Evolutionary conservation across 2,797 vertebrate species (phyloP).

Genomic region (Siniperca scherzeri): DNA sequence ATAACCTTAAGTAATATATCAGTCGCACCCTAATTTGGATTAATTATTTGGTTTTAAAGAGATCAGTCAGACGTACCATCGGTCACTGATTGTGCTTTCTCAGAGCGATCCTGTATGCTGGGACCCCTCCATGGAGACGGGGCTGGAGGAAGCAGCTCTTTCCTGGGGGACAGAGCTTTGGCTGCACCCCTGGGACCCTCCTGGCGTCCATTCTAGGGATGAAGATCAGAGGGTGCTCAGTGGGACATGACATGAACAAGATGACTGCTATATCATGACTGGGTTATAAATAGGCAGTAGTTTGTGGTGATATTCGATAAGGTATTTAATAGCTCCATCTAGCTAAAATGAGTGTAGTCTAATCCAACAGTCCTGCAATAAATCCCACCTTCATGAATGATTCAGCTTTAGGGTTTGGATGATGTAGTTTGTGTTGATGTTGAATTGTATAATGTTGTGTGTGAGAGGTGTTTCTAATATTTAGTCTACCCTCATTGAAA

Average conservation of each 20-base stretch:
- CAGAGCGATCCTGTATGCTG: constrained; percentile 67
- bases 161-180: constrained; percentile 63
- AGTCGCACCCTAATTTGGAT: not conserved
- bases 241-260: not conserved
- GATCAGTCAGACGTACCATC: constrained; percentile 73
- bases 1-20: not conserved
- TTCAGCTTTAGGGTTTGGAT: not conserved
- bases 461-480: not conserved
- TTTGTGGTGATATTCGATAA: not conserved
- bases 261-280: not conserved
- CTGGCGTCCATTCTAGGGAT: constrained; percentile 54
- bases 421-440: not conserved
- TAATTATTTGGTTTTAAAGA: not conserved
- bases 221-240: constrained; percentile 42
- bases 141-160: constrained; percentile 66
- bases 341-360: not conserved
- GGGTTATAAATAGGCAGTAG: not conserved
- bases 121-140: constrained; percentile 74
- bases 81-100: constrained; percentile 83
- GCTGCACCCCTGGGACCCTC: constrained; percentile 39
- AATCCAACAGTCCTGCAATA: not conserved
- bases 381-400: not conserved
- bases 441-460: not conserved
- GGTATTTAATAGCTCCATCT: not conserved
- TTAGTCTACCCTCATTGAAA: not conserved